Evolutionary conservation across 2,113 vertebrate genomes (phyloP).

Genomic region (Brachyhypopomus gauderio): DNA sequence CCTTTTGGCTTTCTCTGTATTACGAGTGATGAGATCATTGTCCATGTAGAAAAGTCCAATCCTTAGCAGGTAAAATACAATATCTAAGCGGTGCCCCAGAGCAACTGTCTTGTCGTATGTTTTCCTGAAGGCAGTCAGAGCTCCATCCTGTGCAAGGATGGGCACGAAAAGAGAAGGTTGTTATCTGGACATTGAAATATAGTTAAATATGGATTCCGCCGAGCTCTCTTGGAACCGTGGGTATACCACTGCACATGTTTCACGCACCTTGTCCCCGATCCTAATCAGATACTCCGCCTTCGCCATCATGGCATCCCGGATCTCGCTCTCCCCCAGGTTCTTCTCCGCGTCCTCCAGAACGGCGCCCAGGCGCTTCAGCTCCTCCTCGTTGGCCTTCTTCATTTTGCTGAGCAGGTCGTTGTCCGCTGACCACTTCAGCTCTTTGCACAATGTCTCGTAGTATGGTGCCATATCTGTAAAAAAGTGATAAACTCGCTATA

Average conservation of each 20-base stretch:
- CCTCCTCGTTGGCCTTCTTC: constrained; percentile 95
- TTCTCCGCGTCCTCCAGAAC: constrained; percentile 94
- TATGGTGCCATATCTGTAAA: constrained; percentile 92
- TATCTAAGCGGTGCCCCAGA: constrained; percentile 92
- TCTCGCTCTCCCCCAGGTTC: constrained; percentile 94
- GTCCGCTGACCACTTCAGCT: constrained; percentile 92
- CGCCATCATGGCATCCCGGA: constrained; percentile 96
- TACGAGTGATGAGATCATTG: constrained; percentile 96
- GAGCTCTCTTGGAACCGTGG: too few relatives aligned
- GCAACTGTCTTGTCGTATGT: constrained; percentile 98
- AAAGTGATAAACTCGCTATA: neutral
- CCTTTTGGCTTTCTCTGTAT: constrained; percentile 98
- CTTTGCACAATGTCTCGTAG: constrained; percentile 90
- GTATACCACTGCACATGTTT: neutral
- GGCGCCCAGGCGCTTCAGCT: constrained; percentile 87
- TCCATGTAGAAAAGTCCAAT: constrained; percentile 99
- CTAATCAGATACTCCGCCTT: constrained; percentile 94
- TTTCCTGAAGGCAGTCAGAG: constrained; percentile 92
- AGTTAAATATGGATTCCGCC: neutral
- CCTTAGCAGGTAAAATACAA: constrained; percentile 95
- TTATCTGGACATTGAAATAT: neutral
- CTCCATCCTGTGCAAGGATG: constrained; percentile 82
- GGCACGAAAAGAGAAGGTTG: neutral
- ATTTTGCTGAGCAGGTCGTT: constrained; percentile 85
- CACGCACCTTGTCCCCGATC: constrained; percentile 90